Evolutionary conservation across 2,888 invertebrate species (phyloP).

Genomic region (Drosophila formosana): DNA sequence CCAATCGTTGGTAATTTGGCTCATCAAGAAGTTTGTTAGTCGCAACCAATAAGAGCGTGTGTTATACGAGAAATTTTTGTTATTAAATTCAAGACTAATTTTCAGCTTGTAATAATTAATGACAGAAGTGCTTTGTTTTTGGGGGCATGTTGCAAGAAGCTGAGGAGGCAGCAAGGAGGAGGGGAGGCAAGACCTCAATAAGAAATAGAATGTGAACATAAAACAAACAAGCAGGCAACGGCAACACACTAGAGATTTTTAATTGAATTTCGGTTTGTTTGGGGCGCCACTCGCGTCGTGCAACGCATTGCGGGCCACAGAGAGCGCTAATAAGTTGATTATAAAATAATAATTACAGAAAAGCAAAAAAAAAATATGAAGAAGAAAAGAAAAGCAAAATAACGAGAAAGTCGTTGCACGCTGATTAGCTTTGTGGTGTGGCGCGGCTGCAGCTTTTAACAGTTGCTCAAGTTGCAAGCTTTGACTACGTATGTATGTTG

Average conservation of each 20-base stretch:
- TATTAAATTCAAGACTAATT: slow-evolving; percentile 45
- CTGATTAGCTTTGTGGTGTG: slow-evolving; percentile 76
- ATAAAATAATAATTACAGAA: slow-evolving; percentile 76
- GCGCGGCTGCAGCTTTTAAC: slow-evolving; percentile 41
- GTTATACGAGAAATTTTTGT: not conserved
- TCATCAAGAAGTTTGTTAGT: slow-evolving; percentile 1
- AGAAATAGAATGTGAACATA: slow-evolving; percentile 74
- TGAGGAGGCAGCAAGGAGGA: not conserved
- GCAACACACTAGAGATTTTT: slow-evolving; percentile 57
- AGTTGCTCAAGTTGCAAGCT: slow-evolving; percentile 36
- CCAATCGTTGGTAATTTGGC: not conserved
- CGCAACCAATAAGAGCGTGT: slow-evolving; percentile 1
- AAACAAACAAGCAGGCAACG: slow-evolving; percentile 28
- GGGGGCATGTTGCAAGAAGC: slow-evolving; percentile 1
- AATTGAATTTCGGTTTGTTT: slow-evolving; percentile 67
- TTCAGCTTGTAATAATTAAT: slow-evolving; percentile 35
- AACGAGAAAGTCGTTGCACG: slow-evolving; percentile 79
- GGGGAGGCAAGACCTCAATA: slow-evolving; percentile 59
- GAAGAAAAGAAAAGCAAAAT: slow-evolving; percentile 25
- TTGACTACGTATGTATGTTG: slow-evolving; percentile 12
- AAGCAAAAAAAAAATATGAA: slow-evolving; percentile 17
- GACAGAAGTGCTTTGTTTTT: slow-evolving; percentile 16
- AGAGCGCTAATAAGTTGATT: slow-evolving; percentile 75
- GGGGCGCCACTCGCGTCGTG: slow-evolving; percentile 24
- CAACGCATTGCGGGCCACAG: slow-evolving; percentile 48